Evolutionary conservation across 2,113 vertebrate species (phyloP).

Genomic region (Menidia beryllina): DNA sequence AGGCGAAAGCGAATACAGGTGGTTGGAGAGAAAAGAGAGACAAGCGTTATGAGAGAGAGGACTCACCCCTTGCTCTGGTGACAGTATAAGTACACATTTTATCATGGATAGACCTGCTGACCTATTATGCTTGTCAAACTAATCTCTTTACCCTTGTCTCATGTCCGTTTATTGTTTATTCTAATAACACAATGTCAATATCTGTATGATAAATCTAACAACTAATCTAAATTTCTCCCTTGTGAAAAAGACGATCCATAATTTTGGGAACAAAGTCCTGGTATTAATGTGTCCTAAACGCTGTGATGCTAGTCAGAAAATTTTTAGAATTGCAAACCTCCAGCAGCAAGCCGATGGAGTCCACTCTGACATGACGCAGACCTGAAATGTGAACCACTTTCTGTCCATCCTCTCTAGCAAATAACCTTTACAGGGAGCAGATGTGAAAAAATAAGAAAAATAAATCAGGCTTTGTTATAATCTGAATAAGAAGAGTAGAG

Average conservation of each 20-base stretch:
- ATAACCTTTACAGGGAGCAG: slow-evolving; percentile 80
- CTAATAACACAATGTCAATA: neutral
- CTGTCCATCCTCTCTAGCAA: slow-evolving; percentile 90
- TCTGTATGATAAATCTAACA: neutral
- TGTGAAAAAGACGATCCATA: neutral
- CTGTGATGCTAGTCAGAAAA: neutral
- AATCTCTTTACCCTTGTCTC: neutral
- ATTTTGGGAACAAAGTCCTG: slow-evolving; percentile 1
- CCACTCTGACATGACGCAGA: slow-evolving; percentile 85
- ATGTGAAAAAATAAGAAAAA: neutral
- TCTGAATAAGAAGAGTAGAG: neutral
- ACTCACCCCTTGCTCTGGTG: neutral
- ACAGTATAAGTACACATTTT: neutral
- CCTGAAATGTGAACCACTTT: slow-evolving; percentile 90
- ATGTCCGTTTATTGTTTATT: neutral
- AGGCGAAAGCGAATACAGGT: neutral
- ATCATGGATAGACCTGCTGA: neutral
- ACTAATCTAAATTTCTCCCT: neutral
- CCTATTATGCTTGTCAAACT: neutral
- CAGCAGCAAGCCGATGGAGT: slow-evolving; percentile 85
- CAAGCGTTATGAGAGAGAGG: neutral
- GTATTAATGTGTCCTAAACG: neutral
- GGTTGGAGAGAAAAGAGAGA: neutral
- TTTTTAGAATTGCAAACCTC: slow-evolving; percentile 81
- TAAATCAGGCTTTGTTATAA: neutral